Evolutionary conservation across 2,888 invertebrate genomes (phyloP).

Genomic region (Dryobota labecula): DNA sequence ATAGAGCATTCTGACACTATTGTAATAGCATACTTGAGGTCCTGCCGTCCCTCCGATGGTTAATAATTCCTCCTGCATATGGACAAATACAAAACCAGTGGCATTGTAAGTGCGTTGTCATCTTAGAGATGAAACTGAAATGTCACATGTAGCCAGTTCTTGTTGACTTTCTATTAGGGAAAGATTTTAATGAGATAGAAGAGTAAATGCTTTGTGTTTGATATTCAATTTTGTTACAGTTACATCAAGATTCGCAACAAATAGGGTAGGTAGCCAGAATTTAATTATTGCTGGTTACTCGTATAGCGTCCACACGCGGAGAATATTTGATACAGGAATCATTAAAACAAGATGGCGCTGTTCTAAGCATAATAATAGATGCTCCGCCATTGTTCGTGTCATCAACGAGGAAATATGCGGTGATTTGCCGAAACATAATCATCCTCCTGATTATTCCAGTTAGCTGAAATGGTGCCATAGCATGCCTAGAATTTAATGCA

Average conservation of each 20-base stretch:
- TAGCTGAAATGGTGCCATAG: background rate
- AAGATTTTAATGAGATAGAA: too few species aligned
- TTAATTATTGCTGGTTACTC: constrained; percentile 23
- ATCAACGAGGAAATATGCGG: constrained; percentile 2
- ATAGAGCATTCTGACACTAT: too few species aligned
- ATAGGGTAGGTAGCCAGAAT: constrained; percentile 2
- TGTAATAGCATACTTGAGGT: too few species aligned
- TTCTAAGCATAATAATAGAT: constrained; percentile 8
- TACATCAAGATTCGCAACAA: background rate
- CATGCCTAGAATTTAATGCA: background rate
- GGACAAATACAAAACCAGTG: too few species aligned
- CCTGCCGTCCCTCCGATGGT: too few species aligned
- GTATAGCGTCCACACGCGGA: constrained; percentile 1
- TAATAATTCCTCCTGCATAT: too few species aligned
- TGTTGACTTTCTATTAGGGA: background rate
- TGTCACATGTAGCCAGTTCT: too few species aligned
- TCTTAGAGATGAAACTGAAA: too few species aligned
- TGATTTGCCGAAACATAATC: constrained; percentile 18
- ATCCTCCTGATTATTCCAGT: background rate
- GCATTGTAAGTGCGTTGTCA: too few species aligned
- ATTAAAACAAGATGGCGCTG: constrained; percentile 26
- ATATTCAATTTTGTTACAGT: background rate
- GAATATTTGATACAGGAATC: background rate
- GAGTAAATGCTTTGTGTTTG: too few species aligned
- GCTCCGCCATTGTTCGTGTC: background rate